Conservation (phyloP, 2,797 vertebrate species). For the Sebastes kiyomatsui region DNA sequence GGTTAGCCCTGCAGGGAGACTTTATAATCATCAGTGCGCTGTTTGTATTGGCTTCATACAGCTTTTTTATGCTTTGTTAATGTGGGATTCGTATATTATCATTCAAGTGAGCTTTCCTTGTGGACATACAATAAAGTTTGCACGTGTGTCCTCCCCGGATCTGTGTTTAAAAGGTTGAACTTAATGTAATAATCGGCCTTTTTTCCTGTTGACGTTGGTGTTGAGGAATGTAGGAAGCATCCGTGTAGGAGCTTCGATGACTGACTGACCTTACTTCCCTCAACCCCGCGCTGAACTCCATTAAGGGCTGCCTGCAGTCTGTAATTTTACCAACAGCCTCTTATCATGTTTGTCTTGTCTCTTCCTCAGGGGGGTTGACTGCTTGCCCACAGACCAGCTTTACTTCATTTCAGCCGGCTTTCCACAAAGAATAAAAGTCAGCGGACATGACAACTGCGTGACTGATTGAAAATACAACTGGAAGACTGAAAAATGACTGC, state of each 20-base stretch:
- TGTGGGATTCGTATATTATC: background rate
- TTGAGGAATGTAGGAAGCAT: conserved; percentile 71
- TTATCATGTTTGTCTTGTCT: conserved; percentile 79
- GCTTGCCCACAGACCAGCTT: conserved; percentile 62
- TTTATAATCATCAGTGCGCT: conserved; percentile 30
- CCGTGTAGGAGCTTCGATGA: conserved; percentile 52
- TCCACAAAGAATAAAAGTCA: conserved; percentile 20
- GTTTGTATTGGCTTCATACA: conserved; percentile 45
- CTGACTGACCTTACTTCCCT: conserved; percentile 76
- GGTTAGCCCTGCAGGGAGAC: conserved; percentile 26
- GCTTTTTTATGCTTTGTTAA: conserved; percentile 20
- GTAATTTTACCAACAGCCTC: conserved; percentile 83
- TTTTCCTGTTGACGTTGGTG: conserved; percentile 55
- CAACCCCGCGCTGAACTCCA: conserved; percentile 81
- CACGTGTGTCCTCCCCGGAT: conserved; percentile 5
- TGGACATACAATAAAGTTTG: conserved; percentile 5
- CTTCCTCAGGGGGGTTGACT: conserved; percentile 63
- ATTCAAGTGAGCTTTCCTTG: conserved; percentile 23
- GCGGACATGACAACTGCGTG: conserved; percentile 13
- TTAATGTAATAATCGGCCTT: conserved; percentile 48
- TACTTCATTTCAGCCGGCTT: conserved; percentile 45
- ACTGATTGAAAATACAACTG: conserved; percentile 24
- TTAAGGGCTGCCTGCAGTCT: conserved; percentile 74
- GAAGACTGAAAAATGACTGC: conserved; percentile 1
- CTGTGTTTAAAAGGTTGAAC: conserved; percentile 26